These are phyloP conservation scores for Brienomyrus longianalis DNA, from an alignment of 2,113 vertebrate genomes.

Conservation along the genomic window DNA sequence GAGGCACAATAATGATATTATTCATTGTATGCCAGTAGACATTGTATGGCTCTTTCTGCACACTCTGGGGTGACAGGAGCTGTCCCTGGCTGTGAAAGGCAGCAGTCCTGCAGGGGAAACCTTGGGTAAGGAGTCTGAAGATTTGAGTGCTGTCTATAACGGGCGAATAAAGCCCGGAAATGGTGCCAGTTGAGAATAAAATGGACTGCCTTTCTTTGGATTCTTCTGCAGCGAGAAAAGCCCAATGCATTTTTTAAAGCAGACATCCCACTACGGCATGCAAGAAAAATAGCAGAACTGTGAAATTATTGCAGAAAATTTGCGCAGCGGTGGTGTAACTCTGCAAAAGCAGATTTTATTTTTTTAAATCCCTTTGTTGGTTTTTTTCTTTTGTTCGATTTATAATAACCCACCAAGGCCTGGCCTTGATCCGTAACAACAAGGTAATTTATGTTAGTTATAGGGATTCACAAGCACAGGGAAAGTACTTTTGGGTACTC, in stretches of 20 bases:
- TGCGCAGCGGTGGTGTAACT: neutral
- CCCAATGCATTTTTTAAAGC: neutral
- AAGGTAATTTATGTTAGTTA: conserved; percentile 10
- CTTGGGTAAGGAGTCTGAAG: neutral
- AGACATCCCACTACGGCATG: neutral
- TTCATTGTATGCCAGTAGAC: neutral
- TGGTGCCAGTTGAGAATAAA: neutral
- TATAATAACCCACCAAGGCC: conserved; percentile 2
- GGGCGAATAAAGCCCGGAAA: neutral
- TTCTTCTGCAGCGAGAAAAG: neutral
- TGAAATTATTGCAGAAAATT: neutral
- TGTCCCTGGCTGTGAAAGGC: neutral
- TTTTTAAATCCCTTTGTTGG: neutral
- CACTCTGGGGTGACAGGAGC: neutral
- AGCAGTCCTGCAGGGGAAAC: neutral
- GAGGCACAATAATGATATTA: neutral
- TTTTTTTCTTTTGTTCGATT: neutral
- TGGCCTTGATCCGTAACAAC: conserved; percentile 6
- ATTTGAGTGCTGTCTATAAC: neutral
- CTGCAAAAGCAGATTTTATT: neutral
- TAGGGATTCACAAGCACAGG: neutral
- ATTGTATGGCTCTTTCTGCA: neutral
- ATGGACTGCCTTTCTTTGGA: neutral
- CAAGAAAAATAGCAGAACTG: neutral
- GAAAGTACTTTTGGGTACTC: neutral